A percentile compares a stretch with the other conserved stretches of the same genome.
Evolutionary conservation across 2,888 invertebrate species (phyloP).

Genomic region (Drepanosiphum platanoidis): DNA sequence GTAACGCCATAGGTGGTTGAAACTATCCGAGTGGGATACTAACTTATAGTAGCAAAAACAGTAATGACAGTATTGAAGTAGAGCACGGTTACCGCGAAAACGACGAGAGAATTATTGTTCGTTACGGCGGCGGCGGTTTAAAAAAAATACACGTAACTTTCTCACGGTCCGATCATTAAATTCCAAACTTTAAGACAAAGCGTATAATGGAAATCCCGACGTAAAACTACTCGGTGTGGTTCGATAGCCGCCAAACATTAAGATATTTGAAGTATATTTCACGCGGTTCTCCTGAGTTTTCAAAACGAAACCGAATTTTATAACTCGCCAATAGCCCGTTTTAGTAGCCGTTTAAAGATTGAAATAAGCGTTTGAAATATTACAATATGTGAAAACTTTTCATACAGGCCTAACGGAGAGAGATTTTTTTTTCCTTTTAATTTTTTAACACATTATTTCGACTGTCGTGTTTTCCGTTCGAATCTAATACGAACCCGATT

Average conservation of each 20-base stretch:
- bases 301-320: no score
- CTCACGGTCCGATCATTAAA: neutral
- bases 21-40: no score
- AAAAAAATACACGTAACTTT: neutral
- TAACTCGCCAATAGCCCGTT: neutral
- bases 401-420: neutral
- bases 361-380: conserved; percentile 3
- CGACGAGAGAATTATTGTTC: neutral
- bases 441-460: neutral
- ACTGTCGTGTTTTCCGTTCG: no score
- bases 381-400: conserved; percentile 10
- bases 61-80: no score
- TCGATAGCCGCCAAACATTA: no score
- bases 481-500: no score
- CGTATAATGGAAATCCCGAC: no score
- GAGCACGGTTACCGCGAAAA: neutral
- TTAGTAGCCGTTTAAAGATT: neutral
- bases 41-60: no score
- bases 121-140: neutral
- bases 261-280: no score
- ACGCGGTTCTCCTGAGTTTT: neutral
- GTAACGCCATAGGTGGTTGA: neutral
- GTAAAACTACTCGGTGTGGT: no score
- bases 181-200: conserved; percentile 33
- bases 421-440: no score